Base-by-base conservation (phyloP, 2,113 vertebrate species). In the Sigmodon hispidus region DNA sequence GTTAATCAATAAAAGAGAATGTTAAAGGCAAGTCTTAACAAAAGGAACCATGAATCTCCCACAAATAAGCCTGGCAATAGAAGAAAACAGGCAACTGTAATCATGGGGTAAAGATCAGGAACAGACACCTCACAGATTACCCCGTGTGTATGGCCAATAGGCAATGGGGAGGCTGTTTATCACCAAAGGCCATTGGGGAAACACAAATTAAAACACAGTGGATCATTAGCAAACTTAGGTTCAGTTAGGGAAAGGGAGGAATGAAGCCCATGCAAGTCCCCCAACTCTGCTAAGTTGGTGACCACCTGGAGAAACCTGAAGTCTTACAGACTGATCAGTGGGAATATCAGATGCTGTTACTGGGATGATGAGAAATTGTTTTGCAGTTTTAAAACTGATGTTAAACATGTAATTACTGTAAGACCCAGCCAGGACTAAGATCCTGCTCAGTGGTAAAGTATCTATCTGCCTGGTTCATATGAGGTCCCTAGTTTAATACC, bases 221-320 rank as follows among this genome's bases (percentile, higher is more conserved):
- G 50, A 26, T 19, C 4, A 21, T 10, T 0, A 15, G 19, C 1
- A 17, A 43, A 48, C 7, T 17, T 1, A 31, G 29, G 72, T 72
- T 45, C 55, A n/a, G 63, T 16, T 9, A 89, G 15, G 36, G 22
- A 17, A 45, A 61, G 13, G 52, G 34, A 6, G 40, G 52, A 57
- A 34, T 6, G 7, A 59, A 21, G 17, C 8, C 48, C 36, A 5
- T 8, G 13, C 21, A 24, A 34, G 17, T 0, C 16, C 9, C 12
- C 0, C 4, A 15, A 24, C n/a, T 22, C 1, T 26, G 17, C 34
- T 15, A 40, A 55, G 40, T 31, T 10, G 31, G 77, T 16, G 26
- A 22, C 43, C 48, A 43, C 9, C 10, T 34, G 6, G 69, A 40
- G 69, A n/a, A 70, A n/a, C 36, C 36, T 70, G 36, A 34, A 67